These are phyloP conservation scores for Mobula hypostoma DNA, from an alignment of 2,113 vertebrate species.

Conservation along the genomic window DNA sequence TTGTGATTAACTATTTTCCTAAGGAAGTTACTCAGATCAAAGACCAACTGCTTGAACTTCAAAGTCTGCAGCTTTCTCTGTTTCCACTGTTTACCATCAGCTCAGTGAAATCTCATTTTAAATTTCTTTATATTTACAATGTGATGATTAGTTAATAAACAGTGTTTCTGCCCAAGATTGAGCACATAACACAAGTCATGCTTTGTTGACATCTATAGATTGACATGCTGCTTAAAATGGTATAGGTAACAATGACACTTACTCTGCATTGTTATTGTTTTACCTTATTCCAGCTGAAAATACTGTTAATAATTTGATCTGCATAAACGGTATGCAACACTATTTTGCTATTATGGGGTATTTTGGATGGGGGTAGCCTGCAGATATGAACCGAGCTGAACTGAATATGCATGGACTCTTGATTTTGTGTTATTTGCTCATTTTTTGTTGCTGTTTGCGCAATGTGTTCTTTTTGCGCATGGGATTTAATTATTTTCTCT, in stretches of 20 bases:
- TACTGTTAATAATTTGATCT: no score
- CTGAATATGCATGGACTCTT: no score
- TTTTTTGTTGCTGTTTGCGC: no score
- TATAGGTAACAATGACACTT: not conserved
- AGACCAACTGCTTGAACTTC: not conserved
- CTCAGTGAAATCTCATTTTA: not conserved
- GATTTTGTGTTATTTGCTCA: no score
- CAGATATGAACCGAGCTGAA: no score
- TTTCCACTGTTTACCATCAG: not conserved
- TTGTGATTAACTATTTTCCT: no score
- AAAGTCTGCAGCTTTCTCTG: not conserved
- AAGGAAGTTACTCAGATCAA: not conserved
- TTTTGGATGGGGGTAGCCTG: no score
- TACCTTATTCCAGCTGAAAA: no score
- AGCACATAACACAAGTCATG: not conserved
- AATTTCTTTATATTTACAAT: not conserved
- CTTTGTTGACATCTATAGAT: not conserved
- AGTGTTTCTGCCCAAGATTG: not conserved
- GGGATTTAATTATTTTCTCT: no score
- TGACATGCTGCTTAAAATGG: not conserved
- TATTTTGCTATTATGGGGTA: no score
- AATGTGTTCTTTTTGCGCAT: no score
- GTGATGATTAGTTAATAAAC: not conserved
- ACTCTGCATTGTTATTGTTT: not conserved
- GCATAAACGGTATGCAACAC: no score